Conservation (phyloP, 37 sponge, comb jelly and placozoan genomes). For the Hormiphora californensis region DNA sequence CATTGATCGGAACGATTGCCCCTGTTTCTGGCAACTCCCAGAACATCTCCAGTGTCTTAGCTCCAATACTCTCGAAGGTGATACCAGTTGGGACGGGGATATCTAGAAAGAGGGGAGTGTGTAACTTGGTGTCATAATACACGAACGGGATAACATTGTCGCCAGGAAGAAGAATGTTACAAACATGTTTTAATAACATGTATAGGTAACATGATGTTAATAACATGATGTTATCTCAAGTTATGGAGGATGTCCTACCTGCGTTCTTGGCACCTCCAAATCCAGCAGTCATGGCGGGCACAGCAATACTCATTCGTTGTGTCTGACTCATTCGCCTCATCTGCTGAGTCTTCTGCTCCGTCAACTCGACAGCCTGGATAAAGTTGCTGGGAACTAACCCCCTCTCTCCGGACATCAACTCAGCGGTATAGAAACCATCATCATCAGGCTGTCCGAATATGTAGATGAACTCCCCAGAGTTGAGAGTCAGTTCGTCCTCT, state of each 20-base stretch:
- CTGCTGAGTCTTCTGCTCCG: conserved; percentile 25
- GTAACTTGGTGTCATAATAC: neutral
- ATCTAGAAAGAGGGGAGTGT: neutral
- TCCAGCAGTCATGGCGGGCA: too few species aligned
- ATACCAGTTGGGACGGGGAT: conserved; percentile 7
- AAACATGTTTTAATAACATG: neutral
- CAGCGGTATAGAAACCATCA: conserved; percentile 38
- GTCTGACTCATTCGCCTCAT: conserved; percentile 25
- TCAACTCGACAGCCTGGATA: conserved; percentile 19
- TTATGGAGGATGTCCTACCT: neutral
- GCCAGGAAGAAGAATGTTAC: neutral
- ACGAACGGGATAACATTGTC: neutral
- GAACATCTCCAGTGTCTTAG: neutral
- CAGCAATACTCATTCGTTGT: neutral
- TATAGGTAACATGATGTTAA: too few species aligned
- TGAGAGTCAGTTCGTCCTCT: conserved; percentile 56
- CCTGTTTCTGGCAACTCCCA: conserved; percentile 23
- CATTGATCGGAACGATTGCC: neutral
- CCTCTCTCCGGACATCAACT: conserved; percentile 20
- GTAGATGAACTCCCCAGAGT: conserved; percentile 62
- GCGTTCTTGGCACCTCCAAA: neutral
- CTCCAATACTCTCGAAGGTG: neutral
- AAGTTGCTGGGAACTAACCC: conserved; percentile 37
- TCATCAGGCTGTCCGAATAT: conserved; percentile 70
- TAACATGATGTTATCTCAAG: neutral